phyloP scores from a whole-genome alignment of 2,888 invertebrate species.

The Nineta flava region DNA sequence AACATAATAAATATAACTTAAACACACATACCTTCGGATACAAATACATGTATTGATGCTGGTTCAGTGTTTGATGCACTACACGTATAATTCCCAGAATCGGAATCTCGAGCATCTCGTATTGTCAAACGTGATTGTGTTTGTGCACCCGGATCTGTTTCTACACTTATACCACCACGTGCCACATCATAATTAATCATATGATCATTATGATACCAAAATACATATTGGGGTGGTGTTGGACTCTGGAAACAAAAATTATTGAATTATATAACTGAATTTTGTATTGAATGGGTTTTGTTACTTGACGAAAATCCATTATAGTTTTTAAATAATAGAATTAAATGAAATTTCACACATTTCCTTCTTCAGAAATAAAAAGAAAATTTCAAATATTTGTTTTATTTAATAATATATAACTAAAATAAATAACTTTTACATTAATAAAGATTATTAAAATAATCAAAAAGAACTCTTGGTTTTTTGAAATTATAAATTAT shows the following conservation, averaged over 20 bases:
- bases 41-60: slow-evolving; percentile 78
- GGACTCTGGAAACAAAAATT: slow-evolving; percentile 52
- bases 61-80: slow-evolving; percentile 80
- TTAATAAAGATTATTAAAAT: no score
- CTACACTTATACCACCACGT: slow-evolving; percentile 65
- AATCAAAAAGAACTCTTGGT: no score
- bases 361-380: no score
- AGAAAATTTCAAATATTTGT: no score
- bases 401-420: no score
- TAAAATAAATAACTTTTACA: no score
- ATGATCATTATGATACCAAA: slow-evolving; percentile 89
- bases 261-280: no score
- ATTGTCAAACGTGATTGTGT: slow-evolving; percentile 77
- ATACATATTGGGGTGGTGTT: slow-evolving; percentile 84
- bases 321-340: no score
- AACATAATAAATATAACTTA: neutral
- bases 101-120: slow-evolving; percentile 62
- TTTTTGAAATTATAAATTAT: no score
- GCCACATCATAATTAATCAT: slow-evolving; percentile 87
- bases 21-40: slow-evolving; percentile 54
- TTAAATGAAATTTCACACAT: no score
- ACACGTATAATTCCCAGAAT: slow-evolving; percentile 86
- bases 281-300: no score
- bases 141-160: slow-evolving; percentile 61
- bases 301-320: no score